phyloP scores from a whole-genome alignment of 35 echinoderm and acorn worm species.

The Nesometra sesokonis region DNA sequence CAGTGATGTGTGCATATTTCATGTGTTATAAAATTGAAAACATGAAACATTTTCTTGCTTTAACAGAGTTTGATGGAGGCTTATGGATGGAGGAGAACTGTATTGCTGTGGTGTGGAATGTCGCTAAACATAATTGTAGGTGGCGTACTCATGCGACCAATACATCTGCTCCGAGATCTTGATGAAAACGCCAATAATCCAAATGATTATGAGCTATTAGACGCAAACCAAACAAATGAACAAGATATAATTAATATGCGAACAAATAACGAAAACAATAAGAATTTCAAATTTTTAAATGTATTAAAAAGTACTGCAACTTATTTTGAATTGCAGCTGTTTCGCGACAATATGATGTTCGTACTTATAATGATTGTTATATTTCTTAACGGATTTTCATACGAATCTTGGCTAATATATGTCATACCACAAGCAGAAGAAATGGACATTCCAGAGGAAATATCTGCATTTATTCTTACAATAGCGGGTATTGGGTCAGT shows the following conservation, averaged over 20 bases:
- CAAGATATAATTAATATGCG: not conserved
- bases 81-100: not conserved
- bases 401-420: not conserved
- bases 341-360: not conserved
- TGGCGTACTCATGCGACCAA: not conserved
- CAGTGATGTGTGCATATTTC: too few species aligned
- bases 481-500: not conserved
- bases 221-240: not conserved
- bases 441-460: not conserved
- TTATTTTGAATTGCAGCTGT: not conserved
- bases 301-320: not conserved
- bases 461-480: not conserved
- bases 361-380: not conserved
- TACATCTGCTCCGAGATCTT: not conserved
- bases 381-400: not conserved
- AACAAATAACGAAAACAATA: not conserved
- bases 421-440: not conserved
- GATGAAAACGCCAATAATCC: not conserved
- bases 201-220: not conserved
- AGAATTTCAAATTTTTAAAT: not conserved
- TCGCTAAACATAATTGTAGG: not conserved
- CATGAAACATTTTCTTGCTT: not conserved
- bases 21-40: too few species aligned
- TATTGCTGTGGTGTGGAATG: not conserved
- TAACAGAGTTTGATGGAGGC: not conserved